Conservation (phyloP, 2,888 invertebrate species). For the Proisotoma minuta region DNA sequence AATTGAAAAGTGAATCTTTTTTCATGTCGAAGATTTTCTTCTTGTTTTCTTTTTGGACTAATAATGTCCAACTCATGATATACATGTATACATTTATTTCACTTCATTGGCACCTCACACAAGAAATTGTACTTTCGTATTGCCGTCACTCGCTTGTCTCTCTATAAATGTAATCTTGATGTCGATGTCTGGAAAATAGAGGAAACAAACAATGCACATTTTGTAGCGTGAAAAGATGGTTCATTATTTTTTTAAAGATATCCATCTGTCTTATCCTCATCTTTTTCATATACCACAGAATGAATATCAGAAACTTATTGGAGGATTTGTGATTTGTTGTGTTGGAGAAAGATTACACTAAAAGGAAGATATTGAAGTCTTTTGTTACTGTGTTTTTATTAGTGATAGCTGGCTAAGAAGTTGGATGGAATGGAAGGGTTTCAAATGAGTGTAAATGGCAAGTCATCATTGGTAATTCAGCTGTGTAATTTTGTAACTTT, state of each 20-base stretch:
- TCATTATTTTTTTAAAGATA: background rate
- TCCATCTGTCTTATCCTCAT: background rate
- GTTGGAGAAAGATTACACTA: background rate
- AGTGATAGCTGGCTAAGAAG: constrained; percentile 1
- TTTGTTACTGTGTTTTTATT: constrained; percentile 22
- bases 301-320: background rate
- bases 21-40: background rate
- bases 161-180: background rate
- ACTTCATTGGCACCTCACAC: background rate
- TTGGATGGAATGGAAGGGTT: constrained; percentile 16
- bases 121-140: background rate
- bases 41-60: background rate
- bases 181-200: background rate
- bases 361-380: background rate
- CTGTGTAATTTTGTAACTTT: constrained; percentile 47
- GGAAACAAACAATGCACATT: background rate
- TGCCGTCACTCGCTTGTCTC: background rate
- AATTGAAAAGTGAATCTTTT: constrained; percentile 9
- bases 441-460: constrained; percentile 32
- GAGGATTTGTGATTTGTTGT: background rate
- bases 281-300: background rate
- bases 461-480: constrained; percentile 48
- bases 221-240: constrained; percentile 1
- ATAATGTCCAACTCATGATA: too few species aligned
- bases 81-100: background rate